phyloP scores from a whole-genome alignment of 2,113 vertebrate genomes.

The Progne subis region DNA sequence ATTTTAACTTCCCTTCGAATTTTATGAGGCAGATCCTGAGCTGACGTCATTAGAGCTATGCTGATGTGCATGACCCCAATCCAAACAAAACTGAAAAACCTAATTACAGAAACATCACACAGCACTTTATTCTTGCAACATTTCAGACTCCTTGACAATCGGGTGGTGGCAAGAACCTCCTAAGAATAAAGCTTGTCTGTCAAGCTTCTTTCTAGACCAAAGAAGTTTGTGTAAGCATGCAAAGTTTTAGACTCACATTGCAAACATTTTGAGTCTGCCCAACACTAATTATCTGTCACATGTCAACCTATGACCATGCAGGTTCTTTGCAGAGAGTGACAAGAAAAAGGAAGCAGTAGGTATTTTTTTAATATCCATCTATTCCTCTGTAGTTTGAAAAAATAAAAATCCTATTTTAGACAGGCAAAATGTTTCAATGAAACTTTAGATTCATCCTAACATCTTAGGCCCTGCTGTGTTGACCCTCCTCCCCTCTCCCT shows the following conservation, averaged over 20 bases:
- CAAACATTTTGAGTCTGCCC: slow-evolving; percentile 12
- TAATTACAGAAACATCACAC: slow-evolving; percentile 47
- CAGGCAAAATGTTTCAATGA: slow-evolving; percentile 24
- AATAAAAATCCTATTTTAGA: slow-evolving; percentile 56
- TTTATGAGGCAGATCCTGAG: slow-evolving; percentile 7
- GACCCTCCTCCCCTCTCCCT: slow-evolving; percentile 44
- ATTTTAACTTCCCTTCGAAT: slow-evolving; percentile 45
- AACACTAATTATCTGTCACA: not conserved
- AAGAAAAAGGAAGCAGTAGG: slow-evolving; percentile 48
- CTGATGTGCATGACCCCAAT: not conserved
- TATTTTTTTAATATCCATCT: slow-evolving; percentile 41
- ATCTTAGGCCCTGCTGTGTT: slow-evolving; percentile 33
- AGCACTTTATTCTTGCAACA: not conserved
- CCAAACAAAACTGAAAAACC: slow-evolving; percentile 32
- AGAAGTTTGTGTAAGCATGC: not conserved
- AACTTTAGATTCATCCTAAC: slow-evolving; percentile 57
- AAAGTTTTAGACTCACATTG: not conserved
- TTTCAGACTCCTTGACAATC: slow-evolving; percentile 11
- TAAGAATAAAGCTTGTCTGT: slow-evolving; percentile 20
- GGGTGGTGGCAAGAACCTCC: not conserved
- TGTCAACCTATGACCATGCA: not conserved
- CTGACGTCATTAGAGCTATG: slow-evolving; percentile 14
- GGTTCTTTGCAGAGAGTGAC: slow-evolving; percentile 5
- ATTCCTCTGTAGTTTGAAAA: slow-evolving; percentile 44
- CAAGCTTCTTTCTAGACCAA: not conserved